Evolutionary conservation across 2,797 vertebrate species (phyloP).

Genomic region (Buceros bicornis): DNA sequence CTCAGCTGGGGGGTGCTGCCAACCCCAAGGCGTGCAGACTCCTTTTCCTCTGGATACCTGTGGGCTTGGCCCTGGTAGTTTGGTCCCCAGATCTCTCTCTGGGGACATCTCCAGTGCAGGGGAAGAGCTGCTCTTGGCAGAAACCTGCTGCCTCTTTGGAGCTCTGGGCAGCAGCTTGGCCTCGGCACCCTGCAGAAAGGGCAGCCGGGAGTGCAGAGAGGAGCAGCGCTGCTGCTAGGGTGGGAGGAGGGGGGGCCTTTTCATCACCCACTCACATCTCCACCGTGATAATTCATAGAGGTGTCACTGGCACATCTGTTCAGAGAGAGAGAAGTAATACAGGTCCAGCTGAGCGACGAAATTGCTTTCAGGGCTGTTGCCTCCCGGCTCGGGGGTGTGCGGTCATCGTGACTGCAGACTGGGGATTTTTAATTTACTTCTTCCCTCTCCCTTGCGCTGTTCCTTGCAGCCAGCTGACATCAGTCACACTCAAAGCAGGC

Average conservation of each 20-base stretch:
- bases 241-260: background rate
- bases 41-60: background rate
- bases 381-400: background rate
- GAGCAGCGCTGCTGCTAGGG: background rate
- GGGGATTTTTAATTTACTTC: constrained; percentile 8
- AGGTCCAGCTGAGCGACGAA: constrained; percentile 51
- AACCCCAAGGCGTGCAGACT: background rate
- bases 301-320: constrained; percentile 52
- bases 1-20: background rate
- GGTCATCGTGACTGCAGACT: background rate
- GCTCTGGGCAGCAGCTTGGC: background rate
- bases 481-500: background rate
- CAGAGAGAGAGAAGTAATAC: background rate
- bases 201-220: background rate
- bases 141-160: background rate
- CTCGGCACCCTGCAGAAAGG: background rate
- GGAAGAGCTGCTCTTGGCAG: background rate
- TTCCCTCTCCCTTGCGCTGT: background rate
- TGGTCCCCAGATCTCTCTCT: background rate
- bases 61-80: background rate
- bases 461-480: background rate
- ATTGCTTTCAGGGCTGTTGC: constrained; percentile 57
- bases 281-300: background rate
- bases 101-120: background rate
- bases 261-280: background rate